Evolutionary conservation across 2,888 invertebrate species (phyloP), one percentile per base, ranked within the genome.

Genomic region (Listrodromus nycthemerus): DNA sequence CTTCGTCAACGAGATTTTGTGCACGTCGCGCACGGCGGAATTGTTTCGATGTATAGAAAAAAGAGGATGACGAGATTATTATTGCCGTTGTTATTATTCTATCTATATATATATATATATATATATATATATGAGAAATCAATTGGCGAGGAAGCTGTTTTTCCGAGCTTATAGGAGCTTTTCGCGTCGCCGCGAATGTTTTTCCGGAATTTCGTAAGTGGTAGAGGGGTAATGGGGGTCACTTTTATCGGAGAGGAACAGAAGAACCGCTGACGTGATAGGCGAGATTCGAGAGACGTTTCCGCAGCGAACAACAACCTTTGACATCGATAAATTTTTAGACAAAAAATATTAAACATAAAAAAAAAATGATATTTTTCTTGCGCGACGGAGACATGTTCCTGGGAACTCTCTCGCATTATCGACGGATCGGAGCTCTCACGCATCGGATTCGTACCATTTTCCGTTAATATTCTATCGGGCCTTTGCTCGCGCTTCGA

Each of bases 61-160:
- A 61, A 27, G 27, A 16, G 27, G 27, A 30, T 21, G 30, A 48
- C 58, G 16, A 21, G 37, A 45, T 19, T 61, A 61, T 61, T 61
- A 61, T 61, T 33, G 8, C 45, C 8, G n/a, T 10, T 27, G 2
- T 71, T 45, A 16, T 74, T 41, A 2, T 63, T 21, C 6, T 55
- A 45, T 13, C 55, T 66, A 50, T n/a, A 50, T 33, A n/a, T 52
- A 48, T 50, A 16, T 30, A 41, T 13, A 13, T 13, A 16, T 27
- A 65, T 48, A n/a, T 65, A 48, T 65, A 16, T 45, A 61, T 58
- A 27, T 30, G 16, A 27, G 5, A 30, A 27, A 55, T 21, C 33
- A 55, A 70, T 70, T 37, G 52, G 33, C 70, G 55, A 21, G n/a
- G 50, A 30, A 30, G 30, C 52, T 45, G 41, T 45, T 52, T 61